phyloP scores from a whole-genome alignment of 2,113 vertebrate genomes.

The Brachyhypopomus gauderio region DNA sequence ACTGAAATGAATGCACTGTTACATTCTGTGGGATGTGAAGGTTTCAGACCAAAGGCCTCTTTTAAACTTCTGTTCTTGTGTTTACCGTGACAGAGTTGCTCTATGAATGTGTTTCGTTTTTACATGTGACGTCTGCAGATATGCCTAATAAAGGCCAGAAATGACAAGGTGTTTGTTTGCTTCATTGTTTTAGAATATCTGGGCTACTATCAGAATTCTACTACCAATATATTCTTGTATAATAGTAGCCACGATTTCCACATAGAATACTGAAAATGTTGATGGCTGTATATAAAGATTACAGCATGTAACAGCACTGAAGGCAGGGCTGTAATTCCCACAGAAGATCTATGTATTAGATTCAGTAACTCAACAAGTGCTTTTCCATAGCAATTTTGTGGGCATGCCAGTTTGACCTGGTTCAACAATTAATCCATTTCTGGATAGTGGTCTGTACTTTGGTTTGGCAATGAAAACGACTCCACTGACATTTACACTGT shows the following conservation, averaged over 20 bases:
- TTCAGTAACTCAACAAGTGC: slow-evolving; percentile 15
- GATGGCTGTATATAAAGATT: background rate
- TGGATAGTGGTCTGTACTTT: slow-evolving; percentile 15
- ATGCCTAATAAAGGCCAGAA: slow-evolving; percentile 34
- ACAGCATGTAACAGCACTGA: background rate
- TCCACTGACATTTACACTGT: slow-evolving; percentile 37
- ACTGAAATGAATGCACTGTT: slow-evolving; percentile 50
- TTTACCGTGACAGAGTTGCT: slow-evolving; percentile 6
- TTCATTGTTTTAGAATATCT: too few species aligned
- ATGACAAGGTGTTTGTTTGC: too few species aligned
- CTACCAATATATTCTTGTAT: too few species aligned
- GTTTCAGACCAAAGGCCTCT: background rate
- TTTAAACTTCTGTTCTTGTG: background rate
- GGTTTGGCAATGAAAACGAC: slow-evolving; percentile 46
- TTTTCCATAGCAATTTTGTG: slow-evolving; percentile 26
- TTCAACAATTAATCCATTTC: slow-evolving; percentile 30
- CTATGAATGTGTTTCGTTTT: slow-evolving; percentile 25
- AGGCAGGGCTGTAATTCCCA: background rate
- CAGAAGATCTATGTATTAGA: background rate
- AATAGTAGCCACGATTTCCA: background rate
- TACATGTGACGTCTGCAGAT: background rate
- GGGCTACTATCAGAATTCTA: too few species aligned
- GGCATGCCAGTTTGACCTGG: background rate
- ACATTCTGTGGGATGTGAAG: slow-evolving; percentile 16
- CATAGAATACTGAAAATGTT: background rate